These are phyloP conservation scores for Bombus soroeensis DNA, from an alignment of 1,140 invertebrate species.

Conservation along the genomic window DNA sequence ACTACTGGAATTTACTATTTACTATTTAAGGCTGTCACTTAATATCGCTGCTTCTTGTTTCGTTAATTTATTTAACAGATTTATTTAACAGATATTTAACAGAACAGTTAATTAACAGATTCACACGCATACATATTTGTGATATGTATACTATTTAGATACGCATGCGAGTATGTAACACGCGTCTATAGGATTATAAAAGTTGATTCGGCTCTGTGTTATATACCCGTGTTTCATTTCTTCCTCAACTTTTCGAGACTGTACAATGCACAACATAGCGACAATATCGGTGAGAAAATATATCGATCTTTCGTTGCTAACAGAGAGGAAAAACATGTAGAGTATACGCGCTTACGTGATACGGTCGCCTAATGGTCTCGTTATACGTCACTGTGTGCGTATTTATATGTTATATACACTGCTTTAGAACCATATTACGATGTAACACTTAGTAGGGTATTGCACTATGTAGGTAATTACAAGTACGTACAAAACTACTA, in stretches of 20 bases:
- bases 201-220: background rate
- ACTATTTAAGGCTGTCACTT: slow-evolving; percentile 72
- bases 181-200: background rate
- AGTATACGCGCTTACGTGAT: slow-evolving; percentile 54
- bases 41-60: slow-evolving; percentile 62
- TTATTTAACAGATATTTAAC: too few relatives aligned
- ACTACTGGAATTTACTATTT: slow-evolving; percentile 80
- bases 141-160: background rate
- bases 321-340: slow-evolving; percentile 43
- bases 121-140: too few relatives aligned
- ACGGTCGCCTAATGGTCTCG: slow-evolving; percentile 66
- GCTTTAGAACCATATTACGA: background rate
- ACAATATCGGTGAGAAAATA: slow-evolving; percentile 59
- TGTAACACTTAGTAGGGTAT: slow-evolving; percentile 3
- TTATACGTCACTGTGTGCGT: slow-evolving; percentile 44
- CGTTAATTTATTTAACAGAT: slow-evolving; percentile 71
- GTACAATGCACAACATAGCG: background rate
- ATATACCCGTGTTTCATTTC: background rate
- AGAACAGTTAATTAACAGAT: too few relatives aligned
- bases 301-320: slow-evolving; percentile 59
- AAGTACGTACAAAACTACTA: background rate
- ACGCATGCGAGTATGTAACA: background rate
- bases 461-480: slow-evolving; percentile 23
- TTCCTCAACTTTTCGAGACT: background rate
- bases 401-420: background rate